phyloP scores from a whole-genome alignment of 2,888 invertebrate genomes.

The Rhogogaster chlorosoma region DNA sequence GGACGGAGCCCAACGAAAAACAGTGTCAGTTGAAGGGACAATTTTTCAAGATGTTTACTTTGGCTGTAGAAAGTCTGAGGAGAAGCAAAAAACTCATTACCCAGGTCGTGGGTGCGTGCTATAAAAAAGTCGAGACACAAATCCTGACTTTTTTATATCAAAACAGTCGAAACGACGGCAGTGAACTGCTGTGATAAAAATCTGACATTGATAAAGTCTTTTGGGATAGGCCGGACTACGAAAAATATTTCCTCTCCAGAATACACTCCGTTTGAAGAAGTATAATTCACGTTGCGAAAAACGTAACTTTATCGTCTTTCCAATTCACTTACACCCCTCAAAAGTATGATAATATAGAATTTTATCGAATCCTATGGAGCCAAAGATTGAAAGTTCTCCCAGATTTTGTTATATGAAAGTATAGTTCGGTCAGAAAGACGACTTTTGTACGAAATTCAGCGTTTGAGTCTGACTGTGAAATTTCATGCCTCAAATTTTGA shows the following conservation, averaged over 20 bases:
- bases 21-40: neutral
- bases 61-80: neutral
- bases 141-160: neutral
- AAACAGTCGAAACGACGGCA: neutral
- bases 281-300: neutral
- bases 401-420: no score
- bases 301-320: neutral
- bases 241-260: neutral
- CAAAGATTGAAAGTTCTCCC: no score
- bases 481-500: neutral
- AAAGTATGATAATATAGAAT: no score
- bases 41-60: neutral
- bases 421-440: no score
- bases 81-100: neutral
- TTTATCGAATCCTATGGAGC: no score
- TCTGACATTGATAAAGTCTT: neutral
- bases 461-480: neutral
- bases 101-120: neutral
- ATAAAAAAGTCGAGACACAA: neutral
- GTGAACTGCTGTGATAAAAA: neutral
- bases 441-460: no score
- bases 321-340: neutral
- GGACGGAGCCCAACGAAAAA: neutral
- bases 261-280: neutral
- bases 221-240: neutral